phyloP scores from a whole-genome alignment of 2,113 vertebrate genomes.

The Stomatorhinus ivindoensis region DNA sequence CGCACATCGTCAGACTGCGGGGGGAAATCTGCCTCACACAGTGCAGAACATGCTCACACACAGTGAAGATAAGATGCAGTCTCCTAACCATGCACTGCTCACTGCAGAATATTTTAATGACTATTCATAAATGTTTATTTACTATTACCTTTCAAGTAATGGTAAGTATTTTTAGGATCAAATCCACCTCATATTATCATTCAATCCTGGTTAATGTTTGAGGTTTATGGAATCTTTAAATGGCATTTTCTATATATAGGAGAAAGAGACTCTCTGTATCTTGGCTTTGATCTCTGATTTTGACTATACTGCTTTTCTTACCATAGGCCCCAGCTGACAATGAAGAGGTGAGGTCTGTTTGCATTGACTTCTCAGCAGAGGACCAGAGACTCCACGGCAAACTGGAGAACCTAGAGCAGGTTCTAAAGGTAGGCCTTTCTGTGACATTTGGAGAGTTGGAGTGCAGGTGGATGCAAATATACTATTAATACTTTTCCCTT shows the following conservation, averaged over 20 bases:
- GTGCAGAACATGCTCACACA: too few relatives aligned
- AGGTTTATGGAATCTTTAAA: not conserved
- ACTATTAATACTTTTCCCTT: not conserved
- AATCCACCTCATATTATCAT: not conserved
- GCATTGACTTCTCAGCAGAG: conserved; percentile 80
- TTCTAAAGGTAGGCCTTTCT: not conserved
- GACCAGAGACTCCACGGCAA: conserved; percentile 96
- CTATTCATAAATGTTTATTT: not conserved
- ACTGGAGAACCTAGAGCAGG: conserved; percentile 65
- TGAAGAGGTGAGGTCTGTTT: conserved; percentile 85
- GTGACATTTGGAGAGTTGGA: not conserved
- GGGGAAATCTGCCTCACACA: too few relatives aligned
- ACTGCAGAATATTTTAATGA: too few relatives aligned
- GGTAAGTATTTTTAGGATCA: not conserved
- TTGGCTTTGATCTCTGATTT: not conserved
- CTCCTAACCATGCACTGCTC: too few relatives aligned
- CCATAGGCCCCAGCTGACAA: conserved; percentile 80
- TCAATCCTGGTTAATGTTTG: not conserved
- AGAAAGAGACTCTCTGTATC: not conserved
- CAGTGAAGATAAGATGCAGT: too few relatives aligned
- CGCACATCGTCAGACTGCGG: too few relatives aligned
- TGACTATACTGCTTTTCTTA: not conserved
- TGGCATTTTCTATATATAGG: not conserved
- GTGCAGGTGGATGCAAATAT: not conserved
- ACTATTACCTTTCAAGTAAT: not conserved